A percentile compares a stretch with the other conserved stretches of the same genome.
phyloP scores from a whole-genome alignment of 2,113 vertebrate genomes.

The Solenodon paradoxus region DNA sequence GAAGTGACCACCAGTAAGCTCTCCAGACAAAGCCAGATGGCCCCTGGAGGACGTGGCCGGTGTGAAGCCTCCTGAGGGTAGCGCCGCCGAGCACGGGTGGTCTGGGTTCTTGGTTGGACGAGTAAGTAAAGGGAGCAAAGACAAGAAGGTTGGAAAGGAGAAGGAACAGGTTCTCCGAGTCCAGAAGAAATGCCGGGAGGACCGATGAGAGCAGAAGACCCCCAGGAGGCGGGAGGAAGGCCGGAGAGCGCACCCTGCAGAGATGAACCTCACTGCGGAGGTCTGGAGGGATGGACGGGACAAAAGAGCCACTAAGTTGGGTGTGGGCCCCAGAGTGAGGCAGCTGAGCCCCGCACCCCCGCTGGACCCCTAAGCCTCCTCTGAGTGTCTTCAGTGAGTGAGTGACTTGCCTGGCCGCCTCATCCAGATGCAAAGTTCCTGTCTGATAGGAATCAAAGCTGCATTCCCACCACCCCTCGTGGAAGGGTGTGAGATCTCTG shows the following conservation, averaged over 20 bases:
- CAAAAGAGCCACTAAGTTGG: neutral
- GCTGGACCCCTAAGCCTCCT: neutral
- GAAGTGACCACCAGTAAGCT: neutral
- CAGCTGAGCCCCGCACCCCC: too few species aligned
- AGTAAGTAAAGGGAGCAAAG: neutral
- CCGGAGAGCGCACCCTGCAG: neutral
- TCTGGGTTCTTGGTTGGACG: neutral
- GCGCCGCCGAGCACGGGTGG: neutral
- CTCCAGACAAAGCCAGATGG: neutral
- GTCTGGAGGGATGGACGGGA: neutral
- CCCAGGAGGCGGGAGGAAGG: neutral
- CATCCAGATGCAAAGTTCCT: neutral
- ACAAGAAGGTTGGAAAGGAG: neutral
- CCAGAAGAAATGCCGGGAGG: neutral
- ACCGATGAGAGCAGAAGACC: neutral
- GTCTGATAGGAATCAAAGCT: neutral
- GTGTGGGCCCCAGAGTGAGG: neutral
- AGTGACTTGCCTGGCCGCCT: neutral
- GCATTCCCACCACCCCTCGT: neutral
- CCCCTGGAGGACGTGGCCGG: neutral
- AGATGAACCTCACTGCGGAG: neutral
- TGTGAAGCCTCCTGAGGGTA: too few species aligned
- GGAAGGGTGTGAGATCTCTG: neutral
- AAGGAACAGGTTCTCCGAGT: neutral
- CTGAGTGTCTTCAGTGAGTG: neutral